A percentile compares a stretch with the other conserved stretches of the same genome.
Evolutionary conservation across 2,113 vertebrate genomes (phyloP).

Genomic region (Bostrychus sinensis): DNA sequence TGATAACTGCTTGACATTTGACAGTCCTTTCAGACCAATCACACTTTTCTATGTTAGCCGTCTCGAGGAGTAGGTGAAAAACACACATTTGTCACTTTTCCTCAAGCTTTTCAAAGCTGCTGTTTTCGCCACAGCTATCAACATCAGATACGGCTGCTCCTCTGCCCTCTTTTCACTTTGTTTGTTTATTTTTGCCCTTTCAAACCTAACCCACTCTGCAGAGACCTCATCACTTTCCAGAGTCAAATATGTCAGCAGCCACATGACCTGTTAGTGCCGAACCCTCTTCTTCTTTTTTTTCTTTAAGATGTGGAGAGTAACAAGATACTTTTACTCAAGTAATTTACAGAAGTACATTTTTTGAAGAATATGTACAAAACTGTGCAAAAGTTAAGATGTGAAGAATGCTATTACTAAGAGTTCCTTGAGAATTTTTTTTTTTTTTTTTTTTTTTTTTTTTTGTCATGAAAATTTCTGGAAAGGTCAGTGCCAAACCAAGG

Average conservation of each 20-base stretch:
- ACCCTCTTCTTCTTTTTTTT: constrained; percentile 34
- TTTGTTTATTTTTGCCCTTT: constrained; percentile 61
- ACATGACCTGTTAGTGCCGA: constrained; percentile 41
- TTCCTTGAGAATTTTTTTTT: too few species aligned
- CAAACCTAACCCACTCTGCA: constrained; percentile 42
- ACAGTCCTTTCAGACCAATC: constrained; percentile 81
- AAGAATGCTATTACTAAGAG: too few species aligned
- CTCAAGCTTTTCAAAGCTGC: constrained; percentile 73
- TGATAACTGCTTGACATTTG: constrained; percentile 82
- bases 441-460: too few species aligned
- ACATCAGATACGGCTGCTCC: constrained; percentile 64
- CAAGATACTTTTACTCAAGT: too few species aligned
- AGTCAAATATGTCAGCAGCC: constrained; percentile 64
- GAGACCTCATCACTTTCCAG: constrained; percentile 63
- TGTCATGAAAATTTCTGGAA: too few species aligned
- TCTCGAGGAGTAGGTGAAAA: constrained; percentile 58
- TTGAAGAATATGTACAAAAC: too few species aligned
- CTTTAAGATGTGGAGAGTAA: too few species aligned
- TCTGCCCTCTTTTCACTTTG: constrained; percentile 51
- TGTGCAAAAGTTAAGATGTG: too few species aligned
- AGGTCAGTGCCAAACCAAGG: too few species aligned
- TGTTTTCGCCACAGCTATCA: constrained; percentile 69
- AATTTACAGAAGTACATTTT: too few species aligned
- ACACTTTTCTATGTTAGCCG: constrained; percentile 58
- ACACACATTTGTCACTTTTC: constrained; percentile 66